Percentiles rank a stretch among this genome's conserved stretches.
Conservation (phyloP, 1,140 invertebrate genomes). For the Ridgeia piscesae region DNA sequence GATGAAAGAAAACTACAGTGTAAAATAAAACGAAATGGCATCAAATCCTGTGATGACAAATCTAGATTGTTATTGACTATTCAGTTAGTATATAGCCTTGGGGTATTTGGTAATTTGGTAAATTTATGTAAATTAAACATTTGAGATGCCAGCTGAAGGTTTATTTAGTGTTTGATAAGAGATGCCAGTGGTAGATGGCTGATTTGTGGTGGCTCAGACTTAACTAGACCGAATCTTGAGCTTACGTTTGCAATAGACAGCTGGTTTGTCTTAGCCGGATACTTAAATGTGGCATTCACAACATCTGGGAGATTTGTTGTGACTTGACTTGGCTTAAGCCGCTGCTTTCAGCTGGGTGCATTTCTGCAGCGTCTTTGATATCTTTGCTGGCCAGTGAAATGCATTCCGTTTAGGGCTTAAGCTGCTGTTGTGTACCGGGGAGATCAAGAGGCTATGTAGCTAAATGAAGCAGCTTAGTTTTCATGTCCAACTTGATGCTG, state of each 20-base stretch:
- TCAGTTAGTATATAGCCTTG: neutral
- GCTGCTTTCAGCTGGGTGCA: neutral
- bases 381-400: neutral
- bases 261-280: neutral
- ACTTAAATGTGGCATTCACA: slow-evolving; percentile 1
- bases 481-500: neutral
- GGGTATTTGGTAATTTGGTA: neutral
- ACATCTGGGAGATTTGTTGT: neutral
- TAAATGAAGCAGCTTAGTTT: neutral
- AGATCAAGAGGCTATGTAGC: neutral
- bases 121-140: neutral
- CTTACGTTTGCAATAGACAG: neutral
- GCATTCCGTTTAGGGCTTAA: neutral
- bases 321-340: neutral
- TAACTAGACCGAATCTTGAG: neutral
- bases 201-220: neutral
- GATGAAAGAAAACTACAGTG: neutral
- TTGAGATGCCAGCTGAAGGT: neutral
- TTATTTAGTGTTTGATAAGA: neutral
- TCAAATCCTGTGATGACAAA: neutral
- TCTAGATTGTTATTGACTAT: neutral
- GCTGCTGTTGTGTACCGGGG: neutral
- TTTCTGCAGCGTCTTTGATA: neutral
- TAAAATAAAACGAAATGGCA: neutral
- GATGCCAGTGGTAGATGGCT: neutral